A percentile compares a stretch with the other conserved stretches of the same genome.
phyloP scores from a whole-genome alignment of 64 coral and sea anemone genomes.

The Stylophora pistillata region DNA sequence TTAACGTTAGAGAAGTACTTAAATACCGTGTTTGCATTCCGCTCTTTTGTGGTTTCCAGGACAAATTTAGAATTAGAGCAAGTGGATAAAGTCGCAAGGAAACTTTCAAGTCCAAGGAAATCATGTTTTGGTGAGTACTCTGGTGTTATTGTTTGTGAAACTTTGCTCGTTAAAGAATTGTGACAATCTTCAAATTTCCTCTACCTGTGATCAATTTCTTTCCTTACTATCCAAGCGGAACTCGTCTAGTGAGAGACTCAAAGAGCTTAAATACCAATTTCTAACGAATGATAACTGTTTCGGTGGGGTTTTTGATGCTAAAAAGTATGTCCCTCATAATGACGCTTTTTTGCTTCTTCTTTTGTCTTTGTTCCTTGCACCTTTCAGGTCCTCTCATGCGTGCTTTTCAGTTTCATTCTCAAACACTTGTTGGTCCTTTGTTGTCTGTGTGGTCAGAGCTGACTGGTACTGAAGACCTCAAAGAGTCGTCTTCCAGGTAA shows the following conservation, averaged over 20 bases:
- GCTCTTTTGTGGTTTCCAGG: constrained; percentile 43
- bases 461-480: constrained; percentile 63
- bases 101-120: constrained; percentile 59
- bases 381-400: constrained; percentile 70
- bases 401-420: constrained; percentile 91
- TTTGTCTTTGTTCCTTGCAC: neutral
- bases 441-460: constrained; percentile 74
- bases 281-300: too few relatives aligned
- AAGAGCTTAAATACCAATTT: too few relatives aligned
- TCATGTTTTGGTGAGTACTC: constrained; percentile 83
- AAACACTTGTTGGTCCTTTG: constrained; percentile 75
- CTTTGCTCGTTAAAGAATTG: neutral
- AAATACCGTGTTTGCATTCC: neutral
- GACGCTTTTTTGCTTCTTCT: neutral
- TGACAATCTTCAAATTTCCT: too few relatives aligned
- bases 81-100: constrained; percentile 66
- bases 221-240: too few relatives aligned
- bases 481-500: constrained; percentile 30
- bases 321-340: too few relatives aligned
- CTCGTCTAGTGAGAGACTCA: too few relatives aligned
- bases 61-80: constrained; percentile 93
- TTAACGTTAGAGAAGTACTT: neutral
- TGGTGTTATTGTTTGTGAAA: neutral
- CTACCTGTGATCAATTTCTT: too few relatives aligned
- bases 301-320: too few relatives aligned